Percentiles rank a stretch among this genome's conserved stretches.
Evolutionary conservation across 2,797 vertebrate genomes (phyloP).

Genomic region (Chelidonichthys spinosus): DNA sequence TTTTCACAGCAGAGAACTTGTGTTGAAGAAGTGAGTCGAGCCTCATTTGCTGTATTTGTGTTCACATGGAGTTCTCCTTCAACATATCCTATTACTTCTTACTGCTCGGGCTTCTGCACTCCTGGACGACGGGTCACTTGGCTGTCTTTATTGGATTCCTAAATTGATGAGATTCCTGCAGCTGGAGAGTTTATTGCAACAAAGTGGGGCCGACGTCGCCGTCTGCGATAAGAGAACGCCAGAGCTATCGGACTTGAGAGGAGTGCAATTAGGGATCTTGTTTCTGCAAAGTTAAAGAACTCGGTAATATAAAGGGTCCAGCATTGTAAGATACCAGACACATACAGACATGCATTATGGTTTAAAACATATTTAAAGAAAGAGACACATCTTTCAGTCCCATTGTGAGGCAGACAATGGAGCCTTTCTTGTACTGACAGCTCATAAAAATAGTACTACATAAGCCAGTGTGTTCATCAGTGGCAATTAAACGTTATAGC

Average conservation of each 20-base stretch:
- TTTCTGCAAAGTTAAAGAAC: constrained; percentile 39
- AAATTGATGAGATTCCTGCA: constrained; percentile 55
- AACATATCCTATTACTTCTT: not conserved
- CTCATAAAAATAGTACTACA: not conserved
- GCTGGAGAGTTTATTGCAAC: constrained; percentile 41
- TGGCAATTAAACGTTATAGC: not conserved
- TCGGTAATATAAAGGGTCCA: not conserved
- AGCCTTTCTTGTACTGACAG: not conserved
- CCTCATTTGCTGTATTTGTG: constrained; percentile 14
- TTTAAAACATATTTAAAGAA: not conserved
- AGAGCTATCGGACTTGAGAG: constrained; percentile 52
- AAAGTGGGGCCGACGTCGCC: constrained; percentile 32
- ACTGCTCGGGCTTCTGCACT: not conserved
- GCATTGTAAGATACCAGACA: not conserved
- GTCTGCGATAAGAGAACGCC: constrained; percentile 50
- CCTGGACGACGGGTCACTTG: constrained; percentile 17
- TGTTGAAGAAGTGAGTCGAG: constrained; percentile 3
- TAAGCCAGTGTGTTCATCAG: constrained; percentile 7
- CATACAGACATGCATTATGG: not conserved
- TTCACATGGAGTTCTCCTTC: not conserved
- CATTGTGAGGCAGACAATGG: not conserved
- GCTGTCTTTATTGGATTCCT: constrained; percentile 35
- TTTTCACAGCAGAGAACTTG: constrained; percentile 19
- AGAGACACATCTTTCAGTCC: not conserved
- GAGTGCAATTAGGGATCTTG: constrained; percentile 37